Evolutionary conservation across 2,797 vertebrate genomes (phyloP).

Genomic region (Squalus acanthias): DNA sequence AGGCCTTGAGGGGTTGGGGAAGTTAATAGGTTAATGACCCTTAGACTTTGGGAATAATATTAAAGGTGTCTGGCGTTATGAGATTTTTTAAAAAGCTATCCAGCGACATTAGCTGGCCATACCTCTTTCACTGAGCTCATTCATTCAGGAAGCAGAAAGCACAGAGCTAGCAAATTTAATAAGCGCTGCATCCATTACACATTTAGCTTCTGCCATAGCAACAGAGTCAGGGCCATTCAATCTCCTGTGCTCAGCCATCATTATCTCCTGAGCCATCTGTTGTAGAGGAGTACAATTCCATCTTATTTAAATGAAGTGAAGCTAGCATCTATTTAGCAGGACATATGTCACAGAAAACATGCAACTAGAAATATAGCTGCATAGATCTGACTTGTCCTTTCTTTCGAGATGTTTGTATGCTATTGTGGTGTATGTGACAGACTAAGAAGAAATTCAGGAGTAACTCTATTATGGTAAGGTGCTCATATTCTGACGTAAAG

Average conservation of each 20-base stretch:
- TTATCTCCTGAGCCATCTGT: constrained; percentile 78
- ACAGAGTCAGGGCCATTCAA: constrained; percentile 54
- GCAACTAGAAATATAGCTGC: constrained; percentile 28
- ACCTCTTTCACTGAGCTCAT: constrained; percentile 60
- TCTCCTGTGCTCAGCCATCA: constrained; percentile 59
- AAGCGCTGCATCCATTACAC: constrained; percentile 69
- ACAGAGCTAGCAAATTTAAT: constrained; percentile 71
- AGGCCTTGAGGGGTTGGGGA: constrained; percentile 37
- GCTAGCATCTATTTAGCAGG: constrained; percentile 40
- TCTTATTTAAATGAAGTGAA: constrained; percentile 63
- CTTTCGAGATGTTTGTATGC: neutral
- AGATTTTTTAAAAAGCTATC: constrained; percentile 70
- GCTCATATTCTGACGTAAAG: neutral
- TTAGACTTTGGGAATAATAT: constrained; percentile 13
- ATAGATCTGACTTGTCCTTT: neutral
- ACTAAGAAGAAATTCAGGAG: neutral
- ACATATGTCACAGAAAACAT: constrained; percentile 43
- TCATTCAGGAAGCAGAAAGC: constrained; percentile 51
- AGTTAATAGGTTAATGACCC: constrained; percentile 69
- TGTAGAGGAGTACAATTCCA: constrained; percentile 61
- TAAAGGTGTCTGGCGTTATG: constrained; percentile 36
- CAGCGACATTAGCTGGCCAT: constrained; percentile 52
- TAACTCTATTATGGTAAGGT: constrained; percentile 21
- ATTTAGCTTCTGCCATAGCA: constrained; percentile 68
- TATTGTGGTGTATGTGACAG: neutral